Evolutionary conservation across 1,140 invertebrate genomes (phyloP).

Genomic region (Hyles vespertilio): DNA sequence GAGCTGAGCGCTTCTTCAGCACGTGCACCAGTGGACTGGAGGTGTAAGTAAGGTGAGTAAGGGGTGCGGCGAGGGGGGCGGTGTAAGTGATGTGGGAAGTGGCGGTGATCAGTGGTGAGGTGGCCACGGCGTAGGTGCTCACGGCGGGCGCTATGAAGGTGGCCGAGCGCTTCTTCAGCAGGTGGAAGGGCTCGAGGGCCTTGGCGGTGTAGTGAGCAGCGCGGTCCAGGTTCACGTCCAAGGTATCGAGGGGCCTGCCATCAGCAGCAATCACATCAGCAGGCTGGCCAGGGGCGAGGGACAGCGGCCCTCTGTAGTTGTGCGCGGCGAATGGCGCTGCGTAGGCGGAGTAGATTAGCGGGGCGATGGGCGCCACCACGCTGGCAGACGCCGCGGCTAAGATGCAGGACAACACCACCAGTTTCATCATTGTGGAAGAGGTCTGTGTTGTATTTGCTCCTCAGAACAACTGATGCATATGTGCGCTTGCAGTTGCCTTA

Average conservation of each 20-base stretch:
- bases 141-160: conserved; percentile 27
- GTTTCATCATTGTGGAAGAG: conserved; percentile 58
- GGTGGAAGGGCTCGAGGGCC: conserved; percentile 39
- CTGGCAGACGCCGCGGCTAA: conserved; percentile 51
- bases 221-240: conserved; percentile 69
- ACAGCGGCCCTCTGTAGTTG: conserved; percentile 57
- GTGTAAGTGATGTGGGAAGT: conserved; percentile 25
- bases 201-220: conserved; percentile 54
- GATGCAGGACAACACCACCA: conserved; percentile 74
- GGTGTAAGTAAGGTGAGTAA: conserved; percentile 10
- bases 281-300: conserved; percentile 58
- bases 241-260: conserved; percentile 56
- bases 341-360: conserved; percentile 33
- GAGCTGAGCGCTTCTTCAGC: conserved; percentile 31
- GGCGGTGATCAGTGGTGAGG: conserved; percentile 26
- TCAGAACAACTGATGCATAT: conserved; percentile 34
- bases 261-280: conserved; percentile 48
- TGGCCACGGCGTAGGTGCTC: conserved; percentile 22
- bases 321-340: conserved; percentile 18
- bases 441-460: conserved; percentile 38
- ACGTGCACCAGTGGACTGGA: conserved; percentile 3
- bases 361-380: conserved; percentile 32
- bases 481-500: too few relatives aligned
- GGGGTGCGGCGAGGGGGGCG: conserved; percentile 22
- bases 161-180: conserved; percentile 49